Base-by-base conservation (phyloP, 2,888 invertebrate genomes). In the Blera fallax region DNA sequence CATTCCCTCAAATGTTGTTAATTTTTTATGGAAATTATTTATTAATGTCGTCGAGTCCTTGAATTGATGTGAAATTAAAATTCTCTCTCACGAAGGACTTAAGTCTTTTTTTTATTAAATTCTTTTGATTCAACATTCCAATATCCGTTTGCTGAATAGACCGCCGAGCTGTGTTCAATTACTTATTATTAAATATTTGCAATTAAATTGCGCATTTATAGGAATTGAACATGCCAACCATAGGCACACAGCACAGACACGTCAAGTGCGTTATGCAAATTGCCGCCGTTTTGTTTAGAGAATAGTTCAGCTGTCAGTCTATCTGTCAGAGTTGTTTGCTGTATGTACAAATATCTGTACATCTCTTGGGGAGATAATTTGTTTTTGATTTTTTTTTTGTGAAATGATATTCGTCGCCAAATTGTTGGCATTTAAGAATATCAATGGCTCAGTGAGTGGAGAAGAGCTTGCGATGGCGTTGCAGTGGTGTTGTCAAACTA, bases 181-280 rank as follows among this genome's bases (percentile, higher is more conserved):
- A 32, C 29, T 67, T 69, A 69, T 62, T 54, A 81, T 45, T 40
- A 40, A 40, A 45, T 69, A 56, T 64, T 64, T 70, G 8, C 56
- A 65, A 82, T 72, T 52, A 65, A 70, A 72, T 77, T 82, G 70
- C 70, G 70, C 70, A 77, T 72, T n/a, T 70, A 50, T 65, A 29
- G 18, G 40, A 60, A 69, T 18, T 62, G 18, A 82, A 65, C 48
- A 45, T 62, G 40, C 64, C 37, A 60, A 45, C 52, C 37, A n/a
- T 34, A 40, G 34, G 32, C 24, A 40, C 29, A 60, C 0, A 14
- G 18, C 48, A 58, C 27, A 70, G 74, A 48, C 40, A 84, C 52
- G 70, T 76, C 74, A 76, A 84, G 84, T 80, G 80, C 84, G 80
- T 70, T 84, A 84, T 84, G 84, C 80, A 84, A 84, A 84, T 83